phyloP scores from a whole-genome alignment of 2,888 invertebrate genomes.

The Harpalus rufipes region DNA sequence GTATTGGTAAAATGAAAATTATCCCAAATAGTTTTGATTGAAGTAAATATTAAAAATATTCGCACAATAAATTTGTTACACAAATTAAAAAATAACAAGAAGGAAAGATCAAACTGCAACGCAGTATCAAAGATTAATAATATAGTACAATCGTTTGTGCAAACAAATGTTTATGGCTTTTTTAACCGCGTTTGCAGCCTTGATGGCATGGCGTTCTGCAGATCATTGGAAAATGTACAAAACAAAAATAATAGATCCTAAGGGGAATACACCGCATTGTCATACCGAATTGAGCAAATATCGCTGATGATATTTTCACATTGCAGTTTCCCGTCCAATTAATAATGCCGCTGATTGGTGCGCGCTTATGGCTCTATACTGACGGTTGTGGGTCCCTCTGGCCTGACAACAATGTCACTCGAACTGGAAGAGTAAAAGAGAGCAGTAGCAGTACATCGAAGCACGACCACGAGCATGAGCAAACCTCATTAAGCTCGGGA shows the following conservation, averaged over 20 bases:
- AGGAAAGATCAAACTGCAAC: too few species aligned
- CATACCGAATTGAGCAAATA: slow-evolving; percentile 52
- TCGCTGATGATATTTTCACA: slow-evolving; percentile 51
- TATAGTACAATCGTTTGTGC: slow-evolving; percentile 33
- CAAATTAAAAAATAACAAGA: not conserved
- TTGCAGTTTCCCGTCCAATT: slow-evolving; percentile 49
- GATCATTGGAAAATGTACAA: slow-evolving; percentile 43
- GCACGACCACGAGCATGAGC: not conserved
- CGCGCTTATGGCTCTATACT: slow-evolving; percentile 11
- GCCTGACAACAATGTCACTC: slow-evolving; percentile 48
- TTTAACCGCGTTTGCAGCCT: slow-evolving; percentile 22
- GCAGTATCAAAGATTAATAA: not conserved
- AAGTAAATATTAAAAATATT: too few species aligned
- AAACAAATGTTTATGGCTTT: slow-evolving; percentile 55
- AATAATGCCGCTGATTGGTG: slow-evolving; percentile 55
- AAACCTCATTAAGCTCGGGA: slow-evolving; percentile 52
- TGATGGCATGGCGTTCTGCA: slow-evolving; percentile 31
- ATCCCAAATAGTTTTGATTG: too few species aligned
- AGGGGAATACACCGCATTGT: slow-evolving; percentile 51
- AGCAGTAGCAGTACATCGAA: not conserved
- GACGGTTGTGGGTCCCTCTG: slow-evolving; percentile 36
- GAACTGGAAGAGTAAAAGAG: slow-evolving; percentile 26
- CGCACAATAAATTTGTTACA: too few species aligned
- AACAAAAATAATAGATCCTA: slow-evolving; percentile 60
- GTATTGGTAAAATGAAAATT: too few species aligned